Percentiles rank a stretch among this genome's conserved stretches.
Conservation (phyloP, 1,140 invertebrate species). For the Drosophila willistoni region DNA sequence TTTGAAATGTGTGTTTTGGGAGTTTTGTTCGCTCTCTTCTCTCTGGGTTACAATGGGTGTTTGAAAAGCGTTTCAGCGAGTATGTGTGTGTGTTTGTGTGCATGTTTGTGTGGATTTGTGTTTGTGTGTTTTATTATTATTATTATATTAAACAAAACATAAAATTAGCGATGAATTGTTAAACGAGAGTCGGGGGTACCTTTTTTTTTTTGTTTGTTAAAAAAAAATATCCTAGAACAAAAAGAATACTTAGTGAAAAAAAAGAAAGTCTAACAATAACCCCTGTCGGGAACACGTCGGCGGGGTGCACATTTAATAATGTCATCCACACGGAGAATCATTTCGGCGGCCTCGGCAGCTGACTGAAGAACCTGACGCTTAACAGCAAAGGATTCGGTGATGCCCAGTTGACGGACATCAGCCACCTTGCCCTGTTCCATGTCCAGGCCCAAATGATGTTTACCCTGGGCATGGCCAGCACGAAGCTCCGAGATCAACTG, state of each 20-base stretch:
- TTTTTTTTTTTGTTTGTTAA: constrained; percentile 19
- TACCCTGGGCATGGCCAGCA: constrained; percentile 93
- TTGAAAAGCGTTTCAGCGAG: constrained; percentile 37
- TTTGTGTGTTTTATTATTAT: constrained; percentile 12
- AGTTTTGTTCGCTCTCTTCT: constrained; percentile 45
- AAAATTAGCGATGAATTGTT: constrained; percentile 67
- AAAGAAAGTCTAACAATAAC: constrained; percentile 88
- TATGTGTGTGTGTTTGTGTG: constrained; percentile 38
- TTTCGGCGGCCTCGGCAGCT: constrained; percentile 98
- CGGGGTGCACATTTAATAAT: constrained; percentile 98
- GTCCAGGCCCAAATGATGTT: constrained; percentile 92
- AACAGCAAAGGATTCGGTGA: constrained; percentile 98
- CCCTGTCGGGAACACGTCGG: constrained; percentile 93
- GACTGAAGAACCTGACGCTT: constrained; percentile 97
- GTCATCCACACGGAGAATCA: constrained; percentile 99
- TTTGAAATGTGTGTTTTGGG: constrained; percentile 62
- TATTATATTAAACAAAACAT: constrained; percentile 67
- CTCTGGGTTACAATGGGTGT: neutral
- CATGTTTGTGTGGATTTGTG: neutral
- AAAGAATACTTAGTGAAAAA: constrained; percentile 64
- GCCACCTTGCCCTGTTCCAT: constrained; percentile 93
- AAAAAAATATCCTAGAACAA: constrained; percentile 72
- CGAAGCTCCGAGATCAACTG: constrained; percentile 95
- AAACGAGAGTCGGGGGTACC: constrained; percentile 64
- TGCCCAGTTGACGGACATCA: constrained; percentile 94